phyloP scores from a whole-genome alignment of 2,113 vertebrate genomes.

The Grus americana region DNA sequence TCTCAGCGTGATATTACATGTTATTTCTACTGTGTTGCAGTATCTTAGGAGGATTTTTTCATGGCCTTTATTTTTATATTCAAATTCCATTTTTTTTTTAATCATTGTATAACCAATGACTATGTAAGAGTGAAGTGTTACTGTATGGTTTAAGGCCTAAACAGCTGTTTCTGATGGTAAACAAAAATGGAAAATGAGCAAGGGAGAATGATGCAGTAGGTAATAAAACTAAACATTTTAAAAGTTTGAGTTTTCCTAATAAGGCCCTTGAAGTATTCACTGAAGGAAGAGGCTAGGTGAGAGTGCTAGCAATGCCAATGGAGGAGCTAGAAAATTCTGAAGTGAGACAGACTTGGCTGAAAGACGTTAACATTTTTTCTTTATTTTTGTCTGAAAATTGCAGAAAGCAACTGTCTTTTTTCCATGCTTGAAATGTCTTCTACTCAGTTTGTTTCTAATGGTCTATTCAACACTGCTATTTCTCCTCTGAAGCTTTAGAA shows the following conservation, averaged over 20 bases:
- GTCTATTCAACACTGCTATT: background rate
- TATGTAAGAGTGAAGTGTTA: background rate
- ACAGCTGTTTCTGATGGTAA: background rate
- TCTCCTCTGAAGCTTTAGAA: background rate
- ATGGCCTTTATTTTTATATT: background rate
- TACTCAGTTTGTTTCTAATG: background rate
- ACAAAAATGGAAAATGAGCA: background rate
- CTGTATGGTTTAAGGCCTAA: background rate
- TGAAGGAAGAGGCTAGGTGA: background rate
- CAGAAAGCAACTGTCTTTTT: background rate
- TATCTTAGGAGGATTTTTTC: background rate
- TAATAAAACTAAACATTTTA: background rate
- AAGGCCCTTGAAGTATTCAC: background rate
- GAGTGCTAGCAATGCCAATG: background rate
- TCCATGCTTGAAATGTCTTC: background rate
- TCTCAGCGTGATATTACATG: background rate
- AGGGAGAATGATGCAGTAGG: background rate
- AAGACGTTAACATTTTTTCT: background rate
- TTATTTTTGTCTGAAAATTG: background rate
- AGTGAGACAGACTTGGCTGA: background rate
- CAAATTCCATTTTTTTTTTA: background rate
- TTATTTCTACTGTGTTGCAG: background rate
- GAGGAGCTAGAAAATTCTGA: background rate
- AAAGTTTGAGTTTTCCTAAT: background rate
- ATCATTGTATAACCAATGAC: background rate